Evolutionary conservation across 2,888 invertebrate species (phyloP).

Genomic region (Rugalucina vietnamica): DNA sequence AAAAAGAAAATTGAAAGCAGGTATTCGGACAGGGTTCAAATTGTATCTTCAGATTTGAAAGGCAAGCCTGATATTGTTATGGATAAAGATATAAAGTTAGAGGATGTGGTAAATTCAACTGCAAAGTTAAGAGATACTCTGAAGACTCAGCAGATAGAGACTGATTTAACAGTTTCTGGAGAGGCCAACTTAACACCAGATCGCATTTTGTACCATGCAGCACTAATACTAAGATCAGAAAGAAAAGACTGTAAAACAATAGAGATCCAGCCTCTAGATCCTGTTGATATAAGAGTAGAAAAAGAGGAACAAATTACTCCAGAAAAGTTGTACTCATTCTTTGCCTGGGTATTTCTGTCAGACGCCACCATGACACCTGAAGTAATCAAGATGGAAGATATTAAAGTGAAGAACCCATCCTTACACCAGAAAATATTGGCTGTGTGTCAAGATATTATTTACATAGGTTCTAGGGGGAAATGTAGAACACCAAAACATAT

Average conservation of each 20-base stretch:
- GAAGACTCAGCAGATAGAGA: background rate
- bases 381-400: background rate
- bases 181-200: background rate
- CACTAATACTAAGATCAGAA: background rate
- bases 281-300: conserved; percentile 21
- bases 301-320: conserved; percentile 2
- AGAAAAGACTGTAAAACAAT: conserved; percentile 8
- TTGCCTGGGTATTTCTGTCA: conserved; percentile 4
- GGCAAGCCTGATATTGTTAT: background rate
- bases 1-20: background rate
- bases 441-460: conserved; percentile 28
- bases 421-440: conserved; percentile 27
- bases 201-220: conserved; percentile 2
- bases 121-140: background rate
- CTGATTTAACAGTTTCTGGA: background rate
- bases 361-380: background rate
- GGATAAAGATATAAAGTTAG: background rate
- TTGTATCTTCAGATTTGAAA: background rate
- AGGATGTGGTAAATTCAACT: conserved; percentile 1
- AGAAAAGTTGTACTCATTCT: no score
- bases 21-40: background rate
- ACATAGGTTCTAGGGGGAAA: conserved; percentile 23
- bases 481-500: conserved; percentile 44
- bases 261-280: conserved; percentile 27
- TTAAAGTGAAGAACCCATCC: conserved; percentile 9